Evolutionary conservation across 1,140 invertebrate genomes (phyloP).

Genomic region (Nasonia vitripennis): DNA sequence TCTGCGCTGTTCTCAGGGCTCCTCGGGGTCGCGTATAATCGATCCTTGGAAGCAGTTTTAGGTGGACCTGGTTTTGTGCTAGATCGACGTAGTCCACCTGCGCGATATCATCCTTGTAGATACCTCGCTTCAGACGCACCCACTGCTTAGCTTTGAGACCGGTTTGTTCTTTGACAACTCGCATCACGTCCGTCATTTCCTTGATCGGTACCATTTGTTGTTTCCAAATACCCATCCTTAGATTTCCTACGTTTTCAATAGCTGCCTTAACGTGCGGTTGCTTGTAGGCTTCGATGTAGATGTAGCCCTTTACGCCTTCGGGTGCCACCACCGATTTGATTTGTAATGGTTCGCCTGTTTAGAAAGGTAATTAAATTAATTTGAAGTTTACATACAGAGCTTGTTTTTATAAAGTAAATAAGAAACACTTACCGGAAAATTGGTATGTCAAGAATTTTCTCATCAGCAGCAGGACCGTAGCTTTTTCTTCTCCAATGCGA

Average conservation of each 20-base stretch:
- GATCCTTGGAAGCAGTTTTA: constrained; percentile 96
- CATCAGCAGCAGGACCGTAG: constrained; percentile 93
- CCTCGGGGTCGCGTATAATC: constrained; percentile 95
- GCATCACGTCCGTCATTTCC: constrained; percentile 98
- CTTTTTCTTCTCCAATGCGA: constrained; percentile 96
- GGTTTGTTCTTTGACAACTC: constrained; percentile 95
- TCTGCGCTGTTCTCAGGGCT: constrained; percentile 84
- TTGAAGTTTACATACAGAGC: not conserved
- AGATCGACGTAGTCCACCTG: constrained; percentile 94
- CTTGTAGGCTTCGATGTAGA: constrained; percentile 98
- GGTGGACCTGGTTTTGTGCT: constrained; percentile 94
- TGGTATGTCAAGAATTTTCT: constrained; percentile 95
- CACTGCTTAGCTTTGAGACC: constrained; percentile 94
- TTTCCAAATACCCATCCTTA: constrained; percentile 92
- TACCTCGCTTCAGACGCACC: constrained; percentile 93
- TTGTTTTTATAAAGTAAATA: not conserved
- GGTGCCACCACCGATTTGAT: constrained; percentile 98
- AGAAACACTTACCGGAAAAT: constrained; percentile 62
- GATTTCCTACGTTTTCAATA: constrained; percentile 93
- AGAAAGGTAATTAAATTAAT: not conserved
- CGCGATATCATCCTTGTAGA: constrained; percentile 98
- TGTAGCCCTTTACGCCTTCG: constrained; percentile 97
- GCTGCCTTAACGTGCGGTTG: constrained; percentile 97
- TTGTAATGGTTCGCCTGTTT: constrained; percentile 89
- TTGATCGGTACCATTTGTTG: constrained; percentile 99